Base-by-base conservation (phyloP, 2,888 invertebrate species). In the Torymus texanus region DNA sequence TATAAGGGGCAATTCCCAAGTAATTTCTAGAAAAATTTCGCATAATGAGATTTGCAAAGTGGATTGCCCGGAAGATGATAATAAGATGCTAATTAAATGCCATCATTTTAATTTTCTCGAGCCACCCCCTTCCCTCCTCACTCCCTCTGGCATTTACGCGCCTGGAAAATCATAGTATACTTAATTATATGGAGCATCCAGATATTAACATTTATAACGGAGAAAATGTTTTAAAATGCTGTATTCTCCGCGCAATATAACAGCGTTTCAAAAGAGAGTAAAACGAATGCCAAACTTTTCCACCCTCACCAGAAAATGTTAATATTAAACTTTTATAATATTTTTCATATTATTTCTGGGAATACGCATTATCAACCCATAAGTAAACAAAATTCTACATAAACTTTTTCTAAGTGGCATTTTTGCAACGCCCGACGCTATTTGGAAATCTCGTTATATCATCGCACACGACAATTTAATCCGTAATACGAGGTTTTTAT, bases 21-120 rank as follows among this genome's bases (percentile, higher is more conserved):
- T 62, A 61, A 61, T 41, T 29, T 68, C 53, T 12, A 66, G 14
- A 66, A 77, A 61, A 66, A 72, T 59, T 16, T 16, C n/a, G 50
- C 53, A 59, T 41, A 77, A 77, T 72, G 21, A 72, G 66, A 65
- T 29, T 29, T 51, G 59, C 59, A 51, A 63, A 71, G 51, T 70
- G 63, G 71, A 53, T 53, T 16, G 59, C 29, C 2, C 53, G 55
- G 56, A 24, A 21, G 55, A 73, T 16, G 63, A 79, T 74, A 79
- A 72, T 70, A 51, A 58, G 59, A 74, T 79, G 70, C 79, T 74
- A 79, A 73, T 79, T 51, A 68, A 71, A n/a, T 53, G 55, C 66
- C 29, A 53, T 59, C 59, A 18, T 66, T 66, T 72, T 72, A 78
- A 59, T 66, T 61, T 53, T 72, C 74, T 62, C 68, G 51, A 41